Evolutionary conservation across 2,797 vertebrate species (phyloP), one percentile per base, ranked within the genome.

Genomic region (Rhynchotus rufescens): DNA sequence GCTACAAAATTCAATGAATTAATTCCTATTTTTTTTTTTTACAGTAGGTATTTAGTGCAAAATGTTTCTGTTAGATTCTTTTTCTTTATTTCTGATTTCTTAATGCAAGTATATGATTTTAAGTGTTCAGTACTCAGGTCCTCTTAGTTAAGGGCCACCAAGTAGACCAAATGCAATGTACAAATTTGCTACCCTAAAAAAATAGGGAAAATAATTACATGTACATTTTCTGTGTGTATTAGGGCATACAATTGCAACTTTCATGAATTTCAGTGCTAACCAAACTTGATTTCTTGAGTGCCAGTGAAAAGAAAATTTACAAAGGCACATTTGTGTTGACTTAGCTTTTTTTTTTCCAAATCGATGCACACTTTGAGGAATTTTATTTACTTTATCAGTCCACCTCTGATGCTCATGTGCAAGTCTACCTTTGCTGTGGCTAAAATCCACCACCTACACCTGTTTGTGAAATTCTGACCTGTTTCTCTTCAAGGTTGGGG

Each of bases 131-230:
- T 30, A 67, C 22, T 84, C 68, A 47, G 73, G 20, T 21, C 15
- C 23, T 73, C 61, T 82, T 86, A 17, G 25, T 74, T 71, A 80
- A 71, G 13, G 61, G 49, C 32, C 38, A 61, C 26, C 64, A 69
- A 75, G 73, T 83, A 88, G 68, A 86, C 25, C 80, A 94, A 93
- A 84, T 79, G 89, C 80, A 94, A 93, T 67, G 64, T 76, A 86
- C 85, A 56, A 92, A 61, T 79, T 89, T 49, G 73, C 56, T 60
- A 67, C 75, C 77, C 85, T 64, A 51, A 93, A 91, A 0, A 2
- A 61, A 28, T 22, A 45, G 4, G 80, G 67, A 30, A 85, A 52
- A 80, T 90, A 85, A 87, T 47, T 0, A 22, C 2, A 4, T 2
- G 1, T 20, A 3, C 12, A 28, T 60, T 94, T 90, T 80, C 80